Evolutionary conservation across 2,797 vertebrate species (phyloP), one percentile per base, ranked within the genome.

Genomic region (Anisognathus igniventris): DNA sequence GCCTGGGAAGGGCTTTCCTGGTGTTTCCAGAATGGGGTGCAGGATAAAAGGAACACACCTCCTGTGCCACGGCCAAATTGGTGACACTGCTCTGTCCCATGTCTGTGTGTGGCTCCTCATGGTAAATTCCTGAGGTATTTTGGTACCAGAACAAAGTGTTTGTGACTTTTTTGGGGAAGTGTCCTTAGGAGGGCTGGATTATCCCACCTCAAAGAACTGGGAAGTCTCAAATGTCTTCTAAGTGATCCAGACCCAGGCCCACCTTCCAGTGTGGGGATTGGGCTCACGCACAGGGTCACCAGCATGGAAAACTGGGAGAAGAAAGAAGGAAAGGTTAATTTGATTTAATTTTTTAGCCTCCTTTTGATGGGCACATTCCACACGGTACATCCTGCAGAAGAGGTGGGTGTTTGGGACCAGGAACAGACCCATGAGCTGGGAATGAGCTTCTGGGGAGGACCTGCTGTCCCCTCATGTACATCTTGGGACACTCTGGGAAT

Each of bases 21-120:
- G 8, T 2, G 1, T 39, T 83, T 35, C 51, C 68, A 83, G 90
- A 88, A 13, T 1, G 48, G 45, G 79, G 9, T 2, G 1, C 33
- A 56, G 37, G 48, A 23, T 8, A 3, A 35, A 22, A 16, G 66
- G 48, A 62, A 47, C 18, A 39, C 7, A 16, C 2, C 20, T 60
- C 61, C 44, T 0, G 0, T 51, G 51, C 44, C 23, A 1, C 0
- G 10, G 35, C 68, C 45, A 40, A 28, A n/a, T 2, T 18, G 22
- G 33, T 81, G 82, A 14, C 9, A 2, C 19, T 58, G 16, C 77
- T 40, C 14, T n/a, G 54, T 10, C 51, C 37, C 31, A 0, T 33
- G n/a, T 44, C 54, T 45, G 14, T 3, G 1, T n/a, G 7, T 35
- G 74, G 35, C 56, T 68, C 21, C 62, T 73, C 19, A 0, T 2